Conservation (phyloP, 2,888 invertebrate genomes). For the Tubiluchus corallicola region DNA sequence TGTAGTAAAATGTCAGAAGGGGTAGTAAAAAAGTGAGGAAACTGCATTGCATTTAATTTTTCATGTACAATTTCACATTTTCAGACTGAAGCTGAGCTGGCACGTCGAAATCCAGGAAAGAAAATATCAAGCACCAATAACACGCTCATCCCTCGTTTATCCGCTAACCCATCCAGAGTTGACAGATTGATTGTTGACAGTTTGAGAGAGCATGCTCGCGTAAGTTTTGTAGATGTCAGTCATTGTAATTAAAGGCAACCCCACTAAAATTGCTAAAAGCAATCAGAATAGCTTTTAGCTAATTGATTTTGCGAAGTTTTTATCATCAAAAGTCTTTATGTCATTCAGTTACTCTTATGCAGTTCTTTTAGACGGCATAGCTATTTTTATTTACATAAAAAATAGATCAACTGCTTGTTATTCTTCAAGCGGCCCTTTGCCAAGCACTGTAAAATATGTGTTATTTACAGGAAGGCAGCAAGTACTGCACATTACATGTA, state of each 20-base stretch:
- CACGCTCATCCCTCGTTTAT: slow-evolving; percentile 50
- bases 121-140: slow-evolving; percentile 58
- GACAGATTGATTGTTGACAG: slow-evolving; percentile 61
- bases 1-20: too few species aligned
- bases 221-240: slow-evolving; percentile 17
- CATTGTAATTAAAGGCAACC: background rate
- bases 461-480: too few species aligned
- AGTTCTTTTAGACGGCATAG: too few species aligned
- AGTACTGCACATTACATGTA: too few species aligned
- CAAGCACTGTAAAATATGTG: too few species aligned
- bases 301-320: background rate
- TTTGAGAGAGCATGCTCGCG: slow-evolving; percentile 48
- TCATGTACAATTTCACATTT: too few species aligned
- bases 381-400: too few species aligned
- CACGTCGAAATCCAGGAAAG: slow-evolving; percentile 54
- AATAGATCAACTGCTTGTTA: too few species aligned
- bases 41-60: too few species aligned
- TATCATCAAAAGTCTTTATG: slow-evolving; percentile 5
- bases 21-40: too few species aligned
- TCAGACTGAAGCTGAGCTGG: slow-evolving; percentile 49
- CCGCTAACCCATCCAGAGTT: slow-evolving; percentile 53
- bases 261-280: background rate
- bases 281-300: background rate
- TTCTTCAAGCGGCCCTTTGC: too few species aligned
- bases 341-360: slow-evolving; percentile 7